Conservation (phyloP, 1,140 invertebrate genomes). For the Diachasma alloeum region DNA sequence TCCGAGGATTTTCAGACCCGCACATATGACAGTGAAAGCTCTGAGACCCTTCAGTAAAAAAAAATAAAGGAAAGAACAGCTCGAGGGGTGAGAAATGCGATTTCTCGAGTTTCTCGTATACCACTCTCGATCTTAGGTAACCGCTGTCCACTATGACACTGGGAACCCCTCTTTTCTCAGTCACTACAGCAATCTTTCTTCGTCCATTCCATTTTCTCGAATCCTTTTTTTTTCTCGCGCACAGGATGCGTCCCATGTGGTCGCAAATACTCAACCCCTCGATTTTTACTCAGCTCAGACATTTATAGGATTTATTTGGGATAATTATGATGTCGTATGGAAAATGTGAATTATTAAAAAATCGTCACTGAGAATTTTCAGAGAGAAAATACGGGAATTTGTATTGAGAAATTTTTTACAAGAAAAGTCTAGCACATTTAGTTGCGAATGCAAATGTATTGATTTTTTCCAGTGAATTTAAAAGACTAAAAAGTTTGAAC, state of each 20-base stretch:
- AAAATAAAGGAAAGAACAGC: conserved; percentile 16
- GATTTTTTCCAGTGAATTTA: no score
- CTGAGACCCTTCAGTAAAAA: conserved; percentile 26
- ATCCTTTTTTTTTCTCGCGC: background rate
- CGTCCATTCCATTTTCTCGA: background rate
- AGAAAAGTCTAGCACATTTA: no score
- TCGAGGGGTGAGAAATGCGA: conserved; percentile 36
- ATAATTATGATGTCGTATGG: background rate
- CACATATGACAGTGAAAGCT: conserved; percentile 18
- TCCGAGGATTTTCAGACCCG: background rate
- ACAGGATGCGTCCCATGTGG: background rate
- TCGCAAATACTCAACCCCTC: background rate
- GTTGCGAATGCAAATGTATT: no score
- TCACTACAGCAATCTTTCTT: background rate
- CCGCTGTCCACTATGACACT: conserved; percentile 11
- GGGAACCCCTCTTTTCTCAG: background rate
- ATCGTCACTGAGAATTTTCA: no score
- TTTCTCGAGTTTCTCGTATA: conserved; percentile 35
- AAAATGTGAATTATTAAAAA: no score
- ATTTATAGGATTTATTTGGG: background rate
- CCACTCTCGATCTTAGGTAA: conserved; percentile 27
- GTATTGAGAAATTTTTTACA: no score
- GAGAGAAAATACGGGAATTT: no score
- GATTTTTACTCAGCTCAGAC: background rate
- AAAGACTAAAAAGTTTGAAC: no score